Percentiles rank a stretch among this genome's conserved stretches.
Evolutionary conservation across 1,140 invertebrate genomes (phyloP).

Genomic region (Scaptomyza graminum): DNA sequence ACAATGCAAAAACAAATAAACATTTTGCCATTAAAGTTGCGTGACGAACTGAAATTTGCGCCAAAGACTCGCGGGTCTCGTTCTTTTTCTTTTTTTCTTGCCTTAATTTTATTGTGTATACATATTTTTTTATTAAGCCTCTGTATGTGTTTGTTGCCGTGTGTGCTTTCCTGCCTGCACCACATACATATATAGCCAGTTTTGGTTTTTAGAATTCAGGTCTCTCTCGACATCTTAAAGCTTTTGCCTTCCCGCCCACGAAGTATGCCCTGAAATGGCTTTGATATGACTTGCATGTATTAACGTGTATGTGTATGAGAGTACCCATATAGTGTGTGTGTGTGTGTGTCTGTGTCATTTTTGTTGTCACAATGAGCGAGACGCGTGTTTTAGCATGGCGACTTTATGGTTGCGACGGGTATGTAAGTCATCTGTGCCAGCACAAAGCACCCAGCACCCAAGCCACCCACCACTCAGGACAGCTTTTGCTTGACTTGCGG

Average conservation of each 20-base stretch:
- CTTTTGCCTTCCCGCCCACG: slow-evolving; percentile 48
- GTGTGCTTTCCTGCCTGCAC: slow-evolving; percentile 1
- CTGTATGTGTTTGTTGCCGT: slow-evolving; percentile 7
- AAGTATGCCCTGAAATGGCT: slow-evolving; percentile 74
- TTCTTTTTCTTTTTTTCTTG: slow-evolving; percentile 25
- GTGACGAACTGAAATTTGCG: slow-evolving; percentile 81
- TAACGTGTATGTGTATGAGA: slow-evolving; percentile 2
- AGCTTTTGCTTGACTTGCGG: slow-evolving; percentile 56
- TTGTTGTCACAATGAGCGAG: slow-evolving; percentile 38
- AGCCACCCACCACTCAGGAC: slow-evolving; percentile 36
- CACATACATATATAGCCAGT: neutral
- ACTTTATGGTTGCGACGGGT: slow-evolving; percentile 30
- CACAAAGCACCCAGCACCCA: neutral
- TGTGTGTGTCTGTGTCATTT: slow-evolving; percentile 30
- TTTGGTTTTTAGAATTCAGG: slow-evolving; percentile 26
- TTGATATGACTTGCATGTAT: slow-evolving; percentile 51
- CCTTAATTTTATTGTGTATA: slow-evolving; percentile 6
- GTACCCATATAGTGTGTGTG: slow-evolving; percentile 4
- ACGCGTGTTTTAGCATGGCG: slow-evolving; percentile 40
- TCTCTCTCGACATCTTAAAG: slow-evolving; percentile 14
- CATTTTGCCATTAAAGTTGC: slow-evolving; percentile 80
- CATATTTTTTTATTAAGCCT: slow-evolving; percentile 41
- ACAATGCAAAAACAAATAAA: slow-evolving; percentile 68
- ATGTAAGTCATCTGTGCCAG: slow-evolving; percentile 14
- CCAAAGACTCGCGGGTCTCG: slow-evolving; percentile 74